Percentiles rank a stretch among this genome's conserved stretches.
These are phyloP conservation scores for Lasiurus cinereus DNA, from an alignment of 2,113 vertebrate species.

Conservation along the genomic window DNA sequence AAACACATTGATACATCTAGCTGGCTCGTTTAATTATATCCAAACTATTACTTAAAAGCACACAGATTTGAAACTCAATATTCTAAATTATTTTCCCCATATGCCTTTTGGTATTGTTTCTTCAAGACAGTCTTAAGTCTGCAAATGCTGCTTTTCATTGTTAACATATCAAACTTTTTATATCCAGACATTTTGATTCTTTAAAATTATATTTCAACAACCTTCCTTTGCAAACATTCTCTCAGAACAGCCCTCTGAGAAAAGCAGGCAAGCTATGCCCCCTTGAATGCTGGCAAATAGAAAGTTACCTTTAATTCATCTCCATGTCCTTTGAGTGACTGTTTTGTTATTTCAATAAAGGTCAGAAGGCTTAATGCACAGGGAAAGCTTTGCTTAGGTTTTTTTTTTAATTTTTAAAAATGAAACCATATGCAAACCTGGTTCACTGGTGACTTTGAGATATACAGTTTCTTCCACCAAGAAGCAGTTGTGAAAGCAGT, in stretches of 20 bases:
- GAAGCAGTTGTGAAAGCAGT: slow-evolving; percentile 25
- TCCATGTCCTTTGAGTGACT: slow-evolving; percentile 81
- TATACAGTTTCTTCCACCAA: background rate
- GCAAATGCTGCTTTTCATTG: slow-evolving; percentile 39
- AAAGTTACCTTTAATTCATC: slow-evolving; percentile 82
- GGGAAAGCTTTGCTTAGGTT: slow-evolving; percentile 72
- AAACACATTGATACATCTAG: background rate
- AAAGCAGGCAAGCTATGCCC: background rate
- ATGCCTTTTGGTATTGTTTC: background rate
- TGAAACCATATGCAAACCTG: slow-evolving; percentile 67
- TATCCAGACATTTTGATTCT: slow-evolving; percentile 71
- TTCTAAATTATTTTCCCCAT: background rate
- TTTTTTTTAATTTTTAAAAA: slow-evolving; percentile 48
- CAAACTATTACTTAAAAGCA: background rate
- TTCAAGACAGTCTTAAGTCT: background rate
- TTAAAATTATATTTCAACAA: slow-evolving; percentile 33
- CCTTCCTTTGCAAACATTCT: slow-evolving; percentile 68
- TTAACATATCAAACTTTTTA: slow-evolving; percentile 67
- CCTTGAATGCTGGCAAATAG: slow-evolving; percentile 76
- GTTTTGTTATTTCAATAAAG: slow-evolving; percentile 85
- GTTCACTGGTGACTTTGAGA: slow-evolving; percentile 53
- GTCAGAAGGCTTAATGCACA: slow-evolving; percentile 81
- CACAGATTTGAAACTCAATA: background rate
- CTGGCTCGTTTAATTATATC: background rate
- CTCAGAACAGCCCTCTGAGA: slow-evolving; percentile 46